Base-by-base conservation (phyloP, 2,888 invertebrate genomes). In the Coelinius sp. region DNA sequence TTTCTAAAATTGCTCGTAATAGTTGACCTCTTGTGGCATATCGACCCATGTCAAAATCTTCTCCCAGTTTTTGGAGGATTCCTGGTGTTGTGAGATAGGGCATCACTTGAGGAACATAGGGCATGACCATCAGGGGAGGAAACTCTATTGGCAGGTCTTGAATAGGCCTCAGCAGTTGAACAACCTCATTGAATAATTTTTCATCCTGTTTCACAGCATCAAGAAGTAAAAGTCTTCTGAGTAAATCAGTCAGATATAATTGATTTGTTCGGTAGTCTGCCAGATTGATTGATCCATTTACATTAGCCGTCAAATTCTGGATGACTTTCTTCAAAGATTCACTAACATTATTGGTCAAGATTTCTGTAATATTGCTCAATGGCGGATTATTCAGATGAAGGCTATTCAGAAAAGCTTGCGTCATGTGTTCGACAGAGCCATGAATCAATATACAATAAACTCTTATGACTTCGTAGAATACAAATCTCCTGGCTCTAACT, bases 391-490 rank as follows among this genome's bases (percentile, higher is more conserved):
- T 20, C 8, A 59, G 59, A 35, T 27, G 59, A 8, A 35, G 31
- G 10, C 1, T n/a, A 31, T 59, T 31, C 31, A 62, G 20, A 65
- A 27, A 31, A 38, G n/a, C 7, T 22, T 12, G 38, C 10, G 27
- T 20, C 8, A 31, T 24, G 7, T 41, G 35, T 25, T 68, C 65
- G n/a, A 52, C 44, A 17, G 44, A 7, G 17, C 59, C 70, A 59
- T 64, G 56, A 64, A 38, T 14, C 63, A 73, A 63, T 64, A 65
- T 69, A 52, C 68, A 71, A 53, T 74, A 74, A 12, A 74, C 20
- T 20, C 71, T 62, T 22, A 71, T 52, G 22, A 71, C 56, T 64
- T 74, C 74, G 56, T 71, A 71, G 31, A 65, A 71, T n/a, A 74
- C 63, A n/a, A 68, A 20, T 17, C 24, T 63, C 31, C 63, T 63